Base-by-base conservation (phyloP, 2,113 vertebrate species). In the Aramus guarauna region DNA sequence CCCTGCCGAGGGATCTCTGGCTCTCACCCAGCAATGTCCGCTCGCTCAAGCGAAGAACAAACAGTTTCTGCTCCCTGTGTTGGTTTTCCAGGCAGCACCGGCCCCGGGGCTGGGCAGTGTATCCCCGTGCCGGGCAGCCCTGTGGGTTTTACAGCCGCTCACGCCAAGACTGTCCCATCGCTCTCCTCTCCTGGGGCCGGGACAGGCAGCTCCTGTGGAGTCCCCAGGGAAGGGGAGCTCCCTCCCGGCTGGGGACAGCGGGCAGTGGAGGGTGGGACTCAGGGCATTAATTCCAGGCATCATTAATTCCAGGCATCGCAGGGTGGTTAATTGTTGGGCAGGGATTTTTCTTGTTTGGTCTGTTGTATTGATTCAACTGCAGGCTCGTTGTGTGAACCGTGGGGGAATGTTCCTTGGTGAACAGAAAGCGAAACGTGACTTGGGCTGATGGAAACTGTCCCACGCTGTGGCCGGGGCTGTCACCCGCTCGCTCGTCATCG, bases 401-500 rank as follows among this genome's bases (percentile, higher is more conserved):
- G 2, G 69, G 43, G 43, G 56, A 41, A n/a, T 23, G 39, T 7
- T 69, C 67, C 50, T 9, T 1, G 9, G 58, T 27, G 27, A 87
- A 55, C n/a, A 55, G 55, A 7, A 47, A 60, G 48, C 29, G 29
- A 72, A 76, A 50, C 4, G 47, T 45, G 32, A 7, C 11, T 9
- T 21, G 50, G 60, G 75, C 13, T 18, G 58, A 0, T 18, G 73
- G 76, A 13, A 22, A 19, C 11, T 9, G 30, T 32, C 68, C 81
- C 47, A 1, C 0, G 64, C 34, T 10, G n/a, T 8, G 88, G 29
- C 84, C 36, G 85, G 36, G 9, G 23, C 43, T 0, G 2, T 47
- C 62, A 4, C 56, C 48, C 15, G 5, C 88, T 83, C 21, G 1
- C 74, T 30, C 5, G 0, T 3, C 0, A 1, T 48, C 4, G 0